These are phyloP conservation scores for Tichodroma muraria DNA, from an alignment of 2,113 vertebrate species.

Conservation along the genomic window DNA sequence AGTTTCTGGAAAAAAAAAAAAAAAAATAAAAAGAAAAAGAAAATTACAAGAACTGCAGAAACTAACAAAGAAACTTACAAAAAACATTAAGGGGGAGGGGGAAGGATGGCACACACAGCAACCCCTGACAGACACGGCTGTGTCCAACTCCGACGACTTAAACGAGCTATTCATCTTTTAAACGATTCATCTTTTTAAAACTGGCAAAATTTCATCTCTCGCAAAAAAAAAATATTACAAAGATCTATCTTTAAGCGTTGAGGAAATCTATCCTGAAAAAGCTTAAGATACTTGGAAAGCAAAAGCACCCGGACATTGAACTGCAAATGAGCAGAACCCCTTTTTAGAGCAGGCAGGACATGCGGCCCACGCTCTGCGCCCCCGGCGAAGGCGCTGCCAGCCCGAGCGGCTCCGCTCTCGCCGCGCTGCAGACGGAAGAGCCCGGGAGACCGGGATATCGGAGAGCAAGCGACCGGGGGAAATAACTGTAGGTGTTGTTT, in stretches of 20 bases:
- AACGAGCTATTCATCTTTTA: not conserved
- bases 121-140: not conserved
- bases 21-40: not conserved
- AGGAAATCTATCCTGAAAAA: not conserved
- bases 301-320: not conserved
- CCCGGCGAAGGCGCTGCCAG: not conserved
- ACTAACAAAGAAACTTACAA: not conserved
- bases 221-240: not conserved
- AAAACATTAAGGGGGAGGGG: rapidly evolving
- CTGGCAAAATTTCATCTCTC: not conserved
- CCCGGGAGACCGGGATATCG: not conserved
- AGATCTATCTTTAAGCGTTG: not conserved
- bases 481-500: not conserved
- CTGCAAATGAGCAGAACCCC: not conserved
- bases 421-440: not conserved
- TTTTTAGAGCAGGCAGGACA: rapidly evolving
- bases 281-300: not conserved
- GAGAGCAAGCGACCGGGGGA: no score
- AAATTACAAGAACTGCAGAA: not conserved
- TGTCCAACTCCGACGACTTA: not conserved
- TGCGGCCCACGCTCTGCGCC: rapidly evolving
- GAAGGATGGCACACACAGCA: not conserved
- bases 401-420: not conserved
- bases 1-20: not conserved
- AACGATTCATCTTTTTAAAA: not conserved